Percentiles rank a stretch among this genome's conserved stretches.
These are phyloP conservation scores for Megaceryle torquata DNA, from an alignment of 2,113 vertebrate genomes.

Conservation along the genomic window DNA sequence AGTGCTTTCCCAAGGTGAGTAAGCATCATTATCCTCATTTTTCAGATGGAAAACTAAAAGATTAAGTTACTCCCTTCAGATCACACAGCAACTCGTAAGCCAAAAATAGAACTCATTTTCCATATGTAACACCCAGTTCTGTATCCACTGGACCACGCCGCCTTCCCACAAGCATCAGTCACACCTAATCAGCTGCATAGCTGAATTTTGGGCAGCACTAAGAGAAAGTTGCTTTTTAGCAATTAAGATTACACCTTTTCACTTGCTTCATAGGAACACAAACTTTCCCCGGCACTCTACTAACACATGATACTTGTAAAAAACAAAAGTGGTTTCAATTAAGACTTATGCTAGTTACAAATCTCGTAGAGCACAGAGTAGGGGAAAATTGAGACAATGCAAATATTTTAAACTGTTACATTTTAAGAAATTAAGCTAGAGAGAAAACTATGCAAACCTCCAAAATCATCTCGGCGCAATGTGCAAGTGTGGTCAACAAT, in stretches of 20 bases:
- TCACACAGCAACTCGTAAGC: constrained; percentile 1
- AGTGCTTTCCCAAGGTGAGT: constrained; percentile 38
- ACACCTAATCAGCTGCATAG: neutral
- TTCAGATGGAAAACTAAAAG: constrained; percentile 47
- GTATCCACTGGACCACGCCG: neutral
- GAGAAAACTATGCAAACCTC: neutral
- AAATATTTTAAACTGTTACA: neutral
- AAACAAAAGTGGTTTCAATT: neutral
- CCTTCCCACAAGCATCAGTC: constrained; percentile 12
- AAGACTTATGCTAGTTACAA: neutral
- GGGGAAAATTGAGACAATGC: neutral
- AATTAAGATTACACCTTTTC: neutral
- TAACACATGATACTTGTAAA: neutral
- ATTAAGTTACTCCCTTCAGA: constrained; percentile 42
- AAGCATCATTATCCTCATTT: constrained; percentile 50
- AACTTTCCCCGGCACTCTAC: neutral
- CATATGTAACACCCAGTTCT: constrained; percentile 34
- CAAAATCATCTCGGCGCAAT: neutral
- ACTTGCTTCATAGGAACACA: neutral
- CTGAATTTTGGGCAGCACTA: neutral
- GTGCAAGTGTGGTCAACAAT: neutral
- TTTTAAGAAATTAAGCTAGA: neutral
- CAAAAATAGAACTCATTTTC: constrained; percentile 48
- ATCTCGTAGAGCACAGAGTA: neutral
- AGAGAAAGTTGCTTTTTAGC: neutral